Conservation (phyloP, 2,888 invertebrate species). For the Mythimna vitellina region DNA sequence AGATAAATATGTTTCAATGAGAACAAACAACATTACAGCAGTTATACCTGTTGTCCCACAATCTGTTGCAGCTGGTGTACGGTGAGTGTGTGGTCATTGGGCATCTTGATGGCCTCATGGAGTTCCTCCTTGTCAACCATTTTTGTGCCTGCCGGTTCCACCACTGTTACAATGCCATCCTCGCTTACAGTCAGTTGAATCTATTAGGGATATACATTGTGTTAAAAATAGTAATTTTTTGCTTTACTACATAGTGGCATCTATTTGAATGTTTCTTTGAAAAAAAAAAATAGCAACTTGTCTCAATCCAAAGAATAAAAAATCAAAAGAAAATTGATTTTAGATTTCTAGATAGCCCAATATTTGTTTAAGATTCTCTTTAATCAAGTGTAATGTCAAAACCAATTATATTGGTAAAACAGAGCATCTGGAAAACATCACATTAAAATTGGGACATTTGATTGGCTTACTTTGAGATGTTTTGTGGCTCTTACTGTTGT, state of each 20-base stretch:
- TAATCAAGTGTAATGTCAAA: not conserved
- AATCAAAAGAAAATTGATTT: not conserved
- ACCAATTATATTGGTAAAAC: not conserved
- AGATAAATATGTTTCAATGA: conserved; percentile 12
- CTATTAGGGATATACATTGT: conserved; percentile 66
- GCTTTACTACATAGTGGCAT: not conserved
- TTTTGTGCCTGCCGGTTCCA: conserved; percentile 88
- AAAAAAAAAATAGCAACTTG: not conserved
- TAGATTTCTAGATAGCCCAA: too few relatives aligned
- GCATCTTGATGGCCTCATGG: conserved; percentile 87
- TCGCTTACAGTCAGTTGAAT: conserved; percentile 89
- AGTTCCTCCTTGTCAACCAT: conserved; percentile 86
- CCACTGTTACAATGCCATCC: conserved; percentile 90
- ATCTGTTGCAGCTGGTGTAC: conserved; percentile 91
- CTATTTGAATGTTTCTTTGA: too few relatives aligned
- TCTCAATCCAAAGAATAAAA: not conserved
- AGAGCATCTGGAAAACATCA: not conserved
- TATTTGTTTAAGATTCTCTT: too few relatives aligned
- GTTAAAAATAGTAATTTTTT: not conserved
- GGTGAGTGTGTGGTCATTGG: conserved; percentile 86
- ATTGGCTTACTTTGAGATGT: not conserved
- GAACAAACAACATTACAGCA: conserved; percentile 46
- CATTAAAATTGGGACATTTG: not conserved
- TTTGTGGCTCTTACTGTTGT: not conserved
- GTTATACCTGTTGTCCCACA: conserved; percentile 91